Evolutionary conservation across 2,113 vertebrate species (phyloP).

Genomic region (Mola mola): DNA sequence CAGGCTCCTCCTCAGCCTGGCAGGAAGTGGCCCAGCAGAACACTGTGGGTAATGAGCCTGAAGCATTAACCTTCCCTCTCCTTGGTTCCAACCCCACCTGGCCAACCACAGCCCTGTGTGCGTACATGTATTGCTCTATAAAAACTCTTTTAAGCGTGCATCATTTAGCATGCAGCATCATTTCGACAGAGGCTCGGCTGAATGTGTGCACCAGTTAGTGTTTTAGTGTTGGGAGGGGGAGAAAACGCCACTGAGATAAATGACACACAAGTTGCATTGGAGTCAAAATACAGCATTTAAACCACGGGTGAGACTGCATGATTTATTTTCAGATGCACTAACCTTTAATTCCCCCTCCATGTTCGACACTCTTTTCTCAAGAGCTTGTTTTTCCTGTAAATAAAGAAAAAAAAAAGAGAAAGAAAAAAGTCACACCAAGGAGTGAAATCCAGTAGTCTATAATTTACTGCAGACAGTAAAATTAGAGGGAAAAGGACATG

Average conservation of each 20-base stretch:
- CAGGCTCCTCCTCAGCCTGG: conserved; percentile 59
- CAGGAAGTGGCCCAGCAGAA: conserved; percentile 65
- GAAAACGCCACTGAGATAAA: conserved; percentile 17
- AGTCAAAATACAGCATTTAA: conserved; percentile 25
- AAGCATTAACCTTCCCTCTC: conserved; percentile 70
- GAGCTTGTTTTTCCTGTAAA: conserved; percentile 89
- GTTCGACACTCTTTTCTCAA: conserved; percentile 94
- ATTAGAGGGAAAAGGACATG: background rate
- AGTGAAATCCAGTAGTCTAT: background rate
- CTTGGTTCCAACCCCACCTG: conserved; percentile 68
- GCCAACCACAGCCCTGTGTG: conserved; percentile 29
- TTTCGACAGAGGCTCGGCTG: conserved; percentile 14
- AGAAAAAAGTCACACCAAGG: background rate
- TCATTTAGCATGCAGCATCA: conserved; percentile 50
- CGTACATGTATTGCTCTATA: conserved; percentile 20
- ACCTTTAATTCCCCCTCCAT: conserved; percentile 99
- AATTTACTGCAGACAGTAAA: background rate
- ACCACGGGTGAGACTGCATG: background rate
- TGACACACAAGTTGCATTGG: conserved; percentile 2
- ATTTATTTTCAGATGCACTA: conserved; percentile 27
- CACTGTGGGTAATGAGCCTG: conserved; percentile 69
- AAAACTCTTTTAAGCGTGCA: conserved; percentile 46
- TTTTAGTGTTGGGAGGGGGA: background rate
- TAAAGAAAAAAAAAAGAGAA: background rate
- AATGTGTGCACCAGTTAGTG: conserved; percentile 14